Evolutionary conservation across 1,140 invertebrate species (phyloP).

Genomic region (Mizuhopecten yessoensis): DNA sequence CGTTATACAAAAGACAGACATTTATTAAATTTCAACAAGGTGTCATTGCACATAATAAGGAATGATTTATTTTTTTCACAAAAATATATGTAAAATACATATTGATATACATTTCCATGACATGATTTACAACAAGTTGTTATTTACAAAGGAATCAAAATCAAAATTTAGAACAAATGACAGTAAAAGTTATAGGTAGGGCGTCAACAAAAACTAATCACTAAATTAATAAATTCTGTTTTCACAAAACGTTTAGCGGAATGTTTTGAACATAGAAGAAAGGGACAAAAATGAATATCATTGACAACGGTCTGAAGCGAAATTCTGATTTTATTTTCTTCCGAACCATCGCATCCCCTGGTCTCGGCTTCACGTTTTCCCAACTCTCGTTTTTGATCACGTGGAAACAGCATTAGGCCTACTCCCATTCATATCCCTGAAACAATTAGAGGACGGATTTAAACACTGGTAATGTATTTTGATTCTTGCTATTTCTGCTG

Average conservation of each 20-base stretch:
- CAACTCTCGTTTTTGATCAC: not conserved
- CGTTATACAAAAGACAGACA: not conserved
- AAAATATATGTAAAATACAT: not conserved
- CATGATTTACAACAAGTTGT: not conserved
- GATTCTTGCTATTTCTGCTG: not conserved
- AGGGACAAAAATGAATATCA: not conserved
- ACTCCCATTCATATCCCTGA: conserved; percentile 4
- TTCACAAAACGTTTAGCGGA: not conserved
- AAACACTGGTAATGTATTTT: not conserved
- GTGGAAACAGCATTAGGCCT: not conserved
- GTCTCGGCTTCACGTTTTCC: not conserved
- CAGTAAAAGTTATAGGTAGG: not conserved
- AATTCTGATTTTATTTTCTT: not conserved
- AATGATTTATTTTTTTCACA: not conserved
- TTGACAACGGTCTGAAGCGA: conserved; percentile 1
- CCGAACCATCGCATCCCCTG: not conserved
- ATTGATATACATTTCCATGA: not conserved
- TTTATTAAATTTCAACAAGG: conserved; percentile 40
- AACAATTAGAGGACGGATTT: not conserved
- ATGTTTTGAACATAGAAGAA: not conserved
- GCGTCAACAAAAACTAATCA: not conserved
- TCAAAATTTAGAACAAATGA: not conserved
- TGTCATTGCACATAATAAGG: not conserved
- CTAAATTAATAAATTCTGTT: not conserved
- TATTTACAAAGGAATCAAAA: not conserved